Evolutionary conservation across 2,797 vertebrate genomes (phyloP), one percentile per base, ranked within the genome.

Genomic region (Lagodon rhomboides): DNA sequence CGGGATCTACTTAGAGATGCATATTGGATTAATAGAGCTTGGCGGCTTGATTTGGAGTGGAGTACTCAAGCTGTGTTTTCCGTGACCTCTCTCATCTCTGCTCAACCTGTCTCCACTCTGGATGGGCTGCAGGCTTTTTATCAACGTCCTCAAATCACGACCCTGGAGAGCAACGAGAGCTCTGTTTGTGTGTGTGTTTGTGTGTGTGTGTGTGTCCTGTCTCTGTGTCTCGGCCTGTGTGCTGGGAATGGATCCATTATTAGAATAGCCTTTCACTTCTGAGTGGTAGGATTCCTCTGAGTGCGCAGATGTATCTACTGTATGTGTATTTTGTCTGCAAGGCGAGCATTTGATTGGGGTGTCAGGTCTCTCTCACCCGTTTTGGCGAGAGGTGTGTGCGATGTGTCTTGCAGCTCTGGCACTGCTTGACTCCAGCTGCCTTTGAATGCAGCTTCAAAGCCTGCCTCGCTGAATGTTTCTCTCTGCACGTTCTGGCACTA

Each of bases 401-500:
- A 84, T 90, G 90, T 83, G 84, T 91, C 86, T 90, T 87, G 53
- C 91, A 73, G 83, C 78, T 66, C 88, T 94, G 93, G 92, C 90
- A 90, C 87, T 73, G 78, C 87, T 92, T 89, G 91, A 89, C 92
- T 94, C 87, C 87, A 78, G 88, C 87, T 94, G 92, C 89, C 92
- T 95, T 95, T 95, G 93, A 95, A 93, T 92, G 88, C 75, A 81
- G 87, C 93, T 94, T 95, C 92, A 95, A 96, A 95, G 92, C 72
- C 65, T 63, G 76, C 69, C 77, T 90, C 49, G 47, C 69, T 89
- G 83, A 85, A 87, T 82, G 86, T 86, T 80, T 93, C 77, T 73
- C 85, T 92, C 87, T 81, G 68, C 87, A 87, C 65, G 30, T 83
- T 80, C 83, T 94, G 91, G 91, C 93, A 91, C 59, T 64, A 30